Percentiles rank a stretch among this genome's conserved stretches.
Conservation (phyloP, 2,113 vertebrate genomes). For the Blennius ocellaris region DNA sequence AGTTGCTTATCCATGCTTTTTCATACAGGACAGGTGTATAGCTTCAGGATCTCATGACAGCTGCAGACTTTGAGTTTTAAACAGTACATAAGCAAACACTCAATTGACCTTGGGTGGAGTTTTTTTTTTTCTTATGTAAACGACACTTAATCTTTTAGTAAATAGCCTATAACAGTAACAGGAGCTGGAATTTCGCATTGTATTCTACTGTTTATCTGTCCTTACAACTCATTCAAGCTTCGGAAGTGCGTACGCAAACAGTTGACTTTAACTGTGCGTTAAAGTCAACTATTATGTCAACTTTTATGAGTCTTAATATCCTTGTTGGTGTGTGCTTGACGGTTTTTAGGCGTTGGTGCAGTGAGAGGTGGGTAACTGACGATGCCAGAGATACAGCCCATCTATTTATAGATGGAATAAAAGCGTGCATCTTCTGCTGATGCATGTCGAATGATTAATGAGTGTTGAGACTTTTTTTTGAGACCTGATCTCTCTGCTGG, state of each 20-base stretch:
- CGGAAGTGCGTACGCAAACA: neutral
- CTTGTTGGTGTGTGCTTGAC: neutral
- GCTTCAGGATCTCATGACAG: slow-evolving; percentile 34
- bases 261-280: neutral
- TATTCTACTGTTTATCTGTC: neutral
- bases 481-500: neutral
- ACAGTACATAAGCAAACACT: slow-evolving; percentile 14
- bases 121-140: slow-evolving; percentile 4
- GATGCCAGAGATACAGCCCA: slow-evolving; percentile 24
- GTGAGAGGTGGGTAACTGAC: neutral
- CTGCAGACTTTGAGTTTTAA: slow-evolving; percentile 57
- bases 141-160: slow-evolving; percentile 47
- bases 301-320: slow-evolving; percentile 1
- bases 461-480: neutral
- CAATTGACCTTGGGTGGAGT: slow-evolving; percentile 24
- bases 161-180: slow-evolving; percentile 56
- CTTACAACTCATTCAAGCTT: neutral
- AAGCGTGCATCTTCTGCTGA: slow-evolving; percentile 50
- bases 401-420: slow-evolving; percentile 59
- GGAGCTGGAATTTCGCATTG: slow-evolving; percentile 31
- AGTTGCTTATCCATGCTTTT: slow-evolving; percentile 41
- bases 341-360: slow-evolving; percentile 1
- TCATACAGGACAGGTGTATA: slow-evolving; percentile 58
- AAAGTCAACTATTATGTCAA: too few relatives aligned
- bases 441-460: slow-evolving; percentile 50